Evolutionary conservation across 2,888 invertebrate genomes (phyloP).

Genomic region (Hypomecis punctinalis): DNA sequence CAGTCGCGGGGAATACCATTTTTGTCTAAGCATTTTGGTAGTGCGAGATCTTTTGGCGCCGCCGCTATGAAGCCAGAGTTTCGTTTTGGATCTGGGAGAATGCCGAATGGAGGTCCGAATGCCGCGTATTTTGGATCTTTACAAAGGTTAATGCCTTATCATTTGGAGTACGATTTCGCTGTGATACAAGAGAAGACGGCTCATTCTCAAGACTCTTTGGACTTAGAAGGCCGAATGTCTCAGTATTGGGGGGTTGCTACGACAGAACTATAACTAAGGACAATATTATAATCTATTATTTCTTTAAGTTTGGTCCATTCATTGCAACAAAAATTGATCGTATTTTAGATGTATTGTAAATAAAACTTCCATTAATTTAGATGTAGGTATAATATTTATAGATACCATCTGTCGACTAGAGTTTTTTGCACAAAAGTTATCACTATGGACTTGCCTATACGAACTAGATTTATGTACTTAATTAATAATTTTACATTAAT

Average conservation of each 20-base stretch:
- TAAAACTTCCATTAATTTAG: slow-evolving; percentile 74
- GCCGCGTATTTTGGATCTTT: slow-evolving; percentile 95
- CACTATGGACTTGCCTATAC: slow-evolving; percentile 75
- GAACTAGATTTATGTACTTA: slow-evolving; percentile 51
- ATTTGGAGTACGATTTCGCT: slow-evolving; percentile 92
- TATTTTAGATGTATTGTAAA: slow-evolving; percentile 61
- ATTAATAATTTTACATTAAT: slow-evolving; percentile 40
- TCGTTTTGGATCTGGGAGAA: slow-evolving; percentile 84
- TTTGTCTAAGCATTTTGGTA: slow-evolving; percentile 91
- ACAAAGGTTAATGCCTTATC: slow-evolving; percentile 92
- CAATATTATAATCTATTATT: background rate
- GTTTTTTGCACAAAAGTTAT: slow-evolving; percentile 79
- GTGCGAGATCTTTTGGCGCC: slow-evolving; percentile 91
- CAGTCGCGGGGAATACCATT: slow-evolving; percentile 81
- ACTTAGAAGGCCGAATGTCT: slow-evolving; percentile 93
- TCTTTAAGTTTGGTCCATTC: too few species aligned
- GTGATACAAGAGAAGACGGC: slow-evolving; percentile 91
- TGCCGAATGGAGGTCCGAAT: slow-evolving; percentile 91
- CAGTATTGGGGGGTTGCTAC: slow-evolving; percentile 97
- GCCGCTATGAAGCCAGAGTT: slow-evolving; percentile 84
- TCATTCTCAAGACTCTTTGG: slow-evolving; percentile 89
- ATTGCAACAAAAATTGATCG: background rate
- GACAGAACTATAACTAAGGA: slow-evolving; percentile 86
- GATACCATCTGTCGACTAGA: slow-evolving; percentile 82
- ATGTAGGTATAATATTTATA: slow-evolving; percentile 68